Conservation (phyloP, 2,888 invertebrate species). For the Limulus polyphemus region DNA sequence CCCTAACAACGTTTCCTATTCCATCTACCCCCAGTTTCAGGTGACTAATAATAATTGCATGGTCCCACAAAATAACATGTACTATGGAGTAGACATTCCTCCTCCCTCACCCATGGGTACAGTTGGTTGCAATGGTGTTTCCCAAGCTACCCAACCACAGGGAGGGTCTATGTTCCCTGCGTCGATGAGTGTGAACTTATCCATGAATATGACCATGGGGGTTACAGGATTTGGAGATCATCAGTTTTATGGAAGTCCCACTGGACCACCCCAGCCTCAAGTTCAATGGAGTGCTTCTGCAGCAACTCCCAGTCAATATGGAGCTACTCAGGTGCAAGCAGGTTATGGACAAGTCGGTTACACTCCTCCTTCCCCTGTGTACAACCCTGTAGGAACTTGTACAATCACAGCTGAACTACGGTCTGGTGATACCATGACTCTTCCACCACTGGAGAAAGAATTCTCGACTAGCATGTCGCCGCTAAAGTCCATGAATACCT, state of each 20-base stretch:
- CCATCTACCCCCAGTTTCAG: constrained; percentile 16
- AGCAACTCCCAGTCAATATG: constrained; percentile 4
- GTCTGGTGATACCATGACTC: constrained; percentile 41
- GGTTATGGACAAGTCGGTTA: background rate
- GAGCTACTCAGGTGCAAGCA: background rate
- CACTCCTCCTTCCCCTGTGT: constrained; percentile 13
- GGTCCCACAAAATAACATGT: constrained; percentile 7
- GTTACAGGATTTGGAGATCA: constrained; percentile 34
- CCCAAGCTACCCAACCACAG: background rate
- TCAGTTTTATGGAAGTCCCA: background rate
- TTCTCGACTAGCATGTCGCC: constrained; percentile 4
- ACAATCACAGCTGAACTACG: constrained; percentile 72
- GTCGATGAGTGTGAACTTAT: constrained; percentile 83
- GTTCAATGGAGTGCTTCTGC: constrained; percentile 5
- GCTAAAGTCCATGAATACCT: too few species aligned
- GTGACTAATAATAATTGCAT: constrained; percentile 7
- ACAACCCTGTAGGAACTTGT: constrained; percentile 51
- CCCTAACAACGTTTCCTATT: constrained; percentile 7
- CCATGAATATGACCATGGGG: constrained; percentile 97
- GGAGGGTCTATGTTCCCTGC: constrained; percentile 46
- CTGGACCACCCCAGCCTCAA: background rate
- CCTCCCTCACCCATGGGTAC: background rate
- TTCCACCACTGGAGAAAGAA: constrained; percentile 19
- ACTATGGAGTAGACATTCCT: constrained; percentile 9
- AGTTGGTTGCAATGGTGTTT: background rate